A percentile compares a stretch with the other conserved stretches of the same genome.
These are phyloP conservation scores for Petrocephalus sullivani DNA, from an alignment of 2,797 vertebrate genomes.

Conservation along the genomic window DNA sequence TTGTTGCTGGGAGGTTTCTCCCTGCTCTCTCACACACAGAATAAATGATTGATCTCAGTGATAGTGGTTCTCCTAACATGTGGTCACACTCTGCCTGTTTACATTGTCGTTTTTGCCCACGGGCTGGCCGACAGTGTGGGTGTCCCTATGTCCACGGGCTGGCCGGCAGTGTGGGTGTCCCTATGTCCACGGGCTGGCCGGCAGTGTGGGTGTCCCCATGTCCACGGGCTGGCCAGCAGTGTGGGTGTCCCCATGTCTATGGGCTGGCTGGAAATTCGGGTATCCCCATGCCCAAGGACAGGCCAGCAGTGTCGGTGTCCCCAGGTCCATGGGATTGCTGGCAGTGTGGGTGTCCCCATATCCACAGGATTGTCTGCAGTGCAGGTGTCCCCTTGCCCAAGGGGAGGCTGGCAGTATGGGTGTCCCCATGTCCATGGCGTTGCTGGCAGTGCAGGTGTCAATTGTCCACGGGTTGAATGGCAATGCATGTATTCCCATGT, in stretches of 20 bases:
- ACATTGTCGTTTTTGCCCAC: neutral
- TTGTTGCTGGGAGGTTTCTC: neutral
- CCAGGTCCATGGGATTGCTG: neutral
- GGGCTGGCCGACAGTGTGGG: neutral
- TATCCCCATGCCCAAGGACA: neutral
- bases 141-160: neutral
- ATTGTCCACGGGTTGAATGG: neutral
- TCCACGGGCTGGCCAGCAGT: neutral
- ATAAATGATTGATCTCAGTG: constrained; percentile 6
- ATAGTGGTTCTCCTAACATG: constrained; percentile 6
- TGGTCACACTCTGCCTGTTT: neutral
- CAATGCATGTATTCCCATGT: neutral
- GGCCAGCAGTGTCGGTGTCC: neutral
- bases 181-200: neutral
- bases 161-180: neutral
- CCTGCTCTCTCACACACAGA: neutral
- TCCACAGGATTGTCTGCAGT: neutral
- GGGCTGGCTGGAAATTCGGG: neutral
- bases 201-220: neutral
- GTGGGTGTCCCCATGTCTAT: neutral
- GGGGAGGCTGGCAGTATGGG: neutral
- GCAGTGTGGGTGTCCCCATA: too few species aligned
- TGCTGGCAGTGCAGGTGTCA: neutral
- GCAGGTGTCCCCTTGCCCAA: neutral
- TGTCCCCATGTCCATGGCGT: neutral